phyloP scores from a whole-genome alignment of 1,140 invertebrate genomes.

The Aphis craccivora region DNA sequence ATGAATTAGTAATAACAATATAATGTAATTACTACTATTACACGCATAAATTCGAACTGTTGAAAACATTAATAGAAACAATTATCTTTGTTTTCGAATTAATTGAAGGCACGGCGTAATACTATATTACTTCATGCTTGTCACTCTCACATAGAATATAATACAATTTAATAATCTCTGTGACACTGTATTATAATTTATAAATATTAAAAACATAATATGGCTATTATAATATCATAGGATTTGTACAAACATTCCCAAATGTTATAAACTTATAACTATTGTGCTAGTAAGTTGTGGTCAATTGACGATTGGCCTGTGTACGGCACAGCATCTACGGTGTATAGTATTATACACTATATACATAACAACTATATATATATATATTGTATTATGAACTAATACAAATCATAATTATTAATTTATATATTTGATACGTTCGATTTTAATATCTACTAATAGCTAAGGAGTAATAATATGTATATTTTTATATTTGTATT shows the following conservation, averaged over 20 bases:
- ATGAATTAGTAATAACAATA: neutral
- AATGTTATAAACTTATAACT: neutral
- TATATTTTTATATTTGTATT: neutral
- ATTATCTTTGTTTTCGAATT: neutral
- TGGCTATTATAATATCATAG: neutral
- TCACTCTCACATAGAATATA: neutral
- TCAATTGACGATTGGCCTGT: neutral
- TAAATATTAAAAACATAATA: slow-evolving; percentile 7
- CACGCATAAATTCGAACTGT: neutral
- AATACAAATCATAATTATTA: neutral
- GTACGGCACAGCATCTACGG: no score
- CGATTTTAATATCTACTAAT: neutral
- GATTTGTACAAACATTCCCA: neutral
- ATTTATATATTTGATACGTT: neutral
- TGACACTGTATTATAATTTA: neutral
- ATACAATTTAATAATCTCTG: neutral
- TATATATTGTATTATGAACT: neutral
- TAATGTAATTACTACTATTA: neutral
- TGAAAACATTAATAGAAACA: neutral
- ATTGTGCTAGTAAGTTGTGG: neutral
- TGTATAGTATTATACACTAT: neutral
- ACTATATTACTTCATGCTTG: slow-evolving; percentile 1
- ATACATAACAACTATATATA: no score
- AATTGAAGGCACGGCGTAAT: neutral
- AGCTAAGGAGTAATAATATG: neutral